Percentiles rank a stretch among this genome's conserved stretches.
Evolutionary conservation across 1,140 invertebrate genomes (phyloP).

Genomic region (Gyrodactylus salaris): DNA sequence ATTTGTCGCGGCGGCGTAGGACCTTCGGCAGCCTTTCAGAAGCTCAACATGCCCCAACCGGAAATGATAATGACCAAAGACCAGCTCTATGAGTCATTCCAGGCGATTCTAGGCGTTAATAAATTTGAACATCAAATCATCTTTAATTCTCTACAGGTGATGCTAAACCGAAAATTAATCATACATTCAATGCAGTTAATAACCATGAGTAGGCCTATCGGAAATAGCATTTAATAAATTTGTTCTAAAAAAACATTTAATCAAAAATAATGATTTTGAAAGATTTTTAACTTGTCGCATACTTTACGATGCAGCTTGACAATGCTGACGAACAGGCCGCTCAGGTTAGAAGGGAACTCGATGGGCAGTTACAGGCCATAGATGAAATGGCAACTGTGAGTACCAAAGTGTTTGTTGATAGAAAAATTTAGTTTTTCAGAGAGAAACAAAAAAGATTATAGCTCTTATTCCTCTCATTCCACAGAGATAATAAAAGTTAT

Average conservation of each 20-base stretch:
- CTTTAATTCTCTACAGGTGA: constrained; percentile 80
- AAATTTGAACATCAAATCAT: constrained; percentile 98
- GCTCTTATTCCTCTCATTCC: too few relatives aligned
- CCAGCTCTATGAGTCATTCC: constrained; percentile 96
- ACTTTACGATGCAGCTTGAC: constrained; percentile 35
- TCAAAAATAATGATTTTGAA: too few relatives aligned
- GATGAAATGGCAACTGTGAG: constrained; percentile 74
- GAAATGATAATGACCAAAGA: constrained; percentile 28
- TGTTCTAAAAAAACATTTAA: too few relatives aligned
- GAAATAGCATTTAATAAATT: too few relatives aligned
- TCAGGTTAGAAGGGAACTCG: constrained; percentile 79
- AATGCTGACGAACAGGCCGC: constrained; percentile 97
- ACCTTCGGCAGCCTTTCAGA: constrained; percentile 18
- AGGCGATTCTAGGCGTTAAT: constrained; percentile 82
- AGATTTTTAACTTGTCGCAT: too few relatives aligned
- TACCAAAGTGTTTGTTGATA: constrained; percentile 1
- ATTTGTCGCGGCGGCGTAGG: constrained; percentile 51
- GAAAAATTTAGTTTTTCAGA: neutral
- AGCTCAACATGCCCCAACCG: constrained; percentile 16
- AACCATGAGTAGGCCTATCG: too few relatives aligned
- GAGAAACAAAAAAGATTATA: neutral
- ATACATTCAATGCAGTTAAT: too few relatives aligned
- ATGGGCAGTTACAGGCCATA: constrained; percentile 72
- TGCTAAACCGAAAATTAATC: too few relatives aligned
- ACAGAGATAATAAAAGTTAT: neutral